Evolutionary conservation across 2,888 invertebrate species (phyloP), one percentile per base, ranked within the genome.

Genomic region (Agapetus fuscipes): DNA sequence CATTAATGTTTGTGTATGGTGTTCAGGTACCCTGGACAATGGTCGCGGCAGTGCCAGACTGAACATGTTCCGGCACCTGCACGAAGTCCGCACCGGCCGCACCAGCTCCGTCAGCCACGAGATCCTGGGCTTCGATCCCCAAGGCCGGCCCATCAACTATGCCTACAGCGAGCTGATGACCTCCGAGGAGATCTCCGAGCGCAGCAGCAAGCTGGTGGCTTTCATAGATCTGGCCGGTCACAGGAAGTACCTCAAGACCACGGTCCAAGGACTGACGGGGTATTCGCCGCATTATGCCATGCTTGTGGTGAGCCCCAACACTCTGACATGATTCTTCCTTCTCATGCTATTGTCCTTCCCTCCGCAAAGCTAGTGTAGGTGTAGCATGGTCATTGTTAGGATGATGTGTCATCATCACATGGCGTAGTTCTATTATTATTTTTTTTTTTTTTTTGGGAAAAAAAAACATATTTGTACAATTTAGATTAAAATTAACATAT

Each of bases 141-240:
- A 80, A 71, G 89, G 89, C 1, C 79, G 87, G 55, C 81, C 89
- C 2, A 81, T 94, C 9, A 94, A 93, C 66, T 87, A 87, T 55
- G 86, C 85, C 10, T 86, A 83, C 51, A 86, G 85, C 27, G 88
- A 90, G 54, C 76, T 90, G 59, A 84, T 88, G 66, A 90, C 89
- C 0, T 84, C 91, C 0, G 93, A 94, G 56, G 86, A 96, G 50
- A 95, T 97, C 39, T 91, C 91, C 50, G 93, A 94, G 56, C 71
- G 83, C 30, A 93, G 94, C 2, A 83, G 87, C 5, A 96, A 95
- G 62, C 67, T 98, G 17, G 86, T 98, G 0, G 91, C 94, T 0
- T 89, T 95, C 56, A 80, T 97, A 54, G 97, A 98, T 64, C 69
- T 97, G 51, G 96, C 96, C 3, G 97, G 97, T 0, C 95, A 97